phyloP scores from a whole-genome alignment of 1,140 invertebrate genomes.

The Homarus americanus region DNA sequence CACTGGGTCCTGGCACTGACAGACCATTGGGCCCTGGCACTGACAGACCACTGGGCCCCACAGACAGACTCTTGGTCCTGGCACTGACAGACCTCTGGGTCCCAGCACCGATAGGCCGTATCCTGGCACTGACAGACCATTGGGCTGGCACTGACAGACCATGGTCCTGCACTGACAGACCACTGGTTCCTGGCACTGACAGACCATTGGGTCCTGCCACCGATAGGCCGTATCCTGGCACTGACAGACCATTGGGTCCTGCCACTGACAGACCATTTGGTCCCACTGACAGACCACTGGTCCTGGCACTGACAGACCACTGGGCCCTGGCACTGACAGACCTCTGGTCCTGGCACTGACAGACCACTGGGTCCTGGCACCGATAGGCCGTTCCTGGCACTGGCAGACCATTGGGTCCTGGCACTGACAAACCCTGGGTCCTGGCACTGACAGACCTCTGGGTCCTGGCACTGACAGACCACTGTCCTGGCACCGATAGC shows the following conservation, averaged over 20 bases:
- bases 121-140: slow-evolving; percentile 30
- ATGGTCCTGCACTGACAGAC: neutral
- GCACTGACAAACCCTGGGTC: neutral
- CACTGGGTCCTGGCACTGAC: slow-evolving; percentile 25
- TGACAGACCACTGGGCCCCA: slow-evolving; percentile 12
- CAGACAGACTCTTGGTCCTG: neutral
- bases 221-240: neutral
- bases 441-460: slow-evolving; percentile 29
- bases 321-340: no score
- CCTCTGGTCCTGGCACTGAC: neutral
- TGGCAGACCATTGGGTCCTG: neutral
- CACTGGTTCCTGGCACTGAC: no score
- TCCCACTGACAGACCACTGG: no score
- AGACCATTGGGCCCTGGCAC: neutral
- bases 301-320: no score
- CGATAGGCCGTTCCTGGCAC: neutral
- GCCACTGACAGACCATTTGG: neutral
- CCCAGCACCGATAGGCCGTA: neutral
- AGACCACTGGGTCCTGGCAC: neutral
- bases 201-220: neutral
- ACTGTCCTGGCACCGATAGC: neutral
- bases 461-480: slow-evolving; percentile 39
- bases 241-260: no score
- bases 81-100: neutral
- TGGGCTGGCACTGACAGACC: no score